Base-by-base conservation (phyloP, 2,888 invertebrate genomes). In the Platycheirus rosarum region DNA sequence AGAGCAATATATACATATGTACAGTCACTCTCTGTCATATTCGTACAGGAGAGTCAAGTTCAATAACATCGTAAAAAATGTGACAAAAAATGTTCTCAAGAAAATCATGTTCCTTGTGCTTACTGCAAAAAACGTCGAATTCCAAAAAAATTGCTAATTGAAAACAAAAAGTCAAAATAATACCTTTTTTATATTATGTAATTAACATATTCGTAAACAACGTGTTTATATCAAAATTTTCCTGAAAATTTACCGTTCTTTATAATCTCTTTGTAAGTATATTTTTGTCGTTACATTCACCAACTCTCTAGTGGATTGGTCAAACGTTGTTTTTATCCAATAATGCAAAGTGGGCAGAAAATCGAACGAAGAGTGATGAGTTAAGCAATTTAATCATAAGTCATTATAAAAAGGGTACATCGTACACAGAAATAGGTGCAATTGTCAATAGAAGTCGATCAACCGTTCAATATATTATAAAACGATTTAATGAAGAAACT, bases 341-440 rank as follows among this genome's bases (percentile, higher is more conserved):
- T 16, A 9, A 16, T 9, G 9, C 16, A 51, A 51, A 32, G 16
- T 14, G 29, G 49, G 49, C 2, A 49, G 29, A 49, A 49, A 49
- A 49, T 53, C 53, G 1, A 53, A 35, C 18, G 53, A 53, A 53
- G 35, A 32, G 1, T 35, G 35, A 13, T 11, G 20, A 37, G n/a
- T 11, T 55, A 1, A n/a, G 35, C 11, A 29, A 53, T 18, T 35
- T 53, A 6, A 16, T 32, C 4, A 55, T 35, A 20, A 11, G 11
- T 8, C 23, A 23, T 2, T 8, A 46, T 46, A 46, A 46, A 6
- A 46, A 23, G 7, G 23, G 46, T 1, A 23, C 20, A 37, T 55
- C 55, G 0, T 23, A 23, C 6, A 2, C n/a, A 1, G 37, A 20
- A 40, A 18, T 23, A 8, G 7, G 37, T 55, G 11, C 11, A 11